These are phyloP conservation scores for Scrobipalpa costella DNA, from an alignment of 2,888 invertebrate species.

Conservation along the genomic window DNA sequence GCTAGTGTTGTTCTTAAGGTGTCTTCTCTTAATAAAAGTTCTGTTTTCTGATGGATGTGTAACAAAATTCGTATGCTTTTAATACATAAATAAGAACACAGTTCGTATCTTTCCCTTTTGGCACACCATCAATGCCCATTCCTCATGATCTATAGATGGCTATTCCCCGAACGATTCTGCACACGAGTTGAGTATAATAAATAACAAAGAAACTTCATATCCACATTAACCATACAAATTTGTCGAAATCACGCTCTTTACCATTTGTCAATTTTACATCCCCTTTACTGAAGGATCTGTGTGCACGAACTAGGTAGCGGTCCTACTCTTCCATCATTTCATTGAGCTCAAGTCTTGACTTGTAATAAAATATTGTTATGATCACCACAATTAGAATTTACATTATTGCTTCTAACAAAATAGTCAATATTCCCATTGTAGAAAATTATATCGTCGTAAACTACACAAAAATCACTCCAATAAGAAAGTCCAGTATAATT, in stretches of 20 bases:
- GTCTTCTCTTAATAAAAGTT: background rate
- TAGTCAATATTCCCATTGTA: slow-evolving; percentile 53
- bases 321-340: background rate
- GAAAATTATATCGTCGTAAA: slow-evolving; percentile 67
- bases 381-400: slow-evolving; percentile 17
- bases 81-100: background rate
- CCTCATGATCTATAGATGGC: background rate
- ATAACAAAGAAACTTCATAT: background rate
- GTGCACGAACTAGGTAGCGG: slow-evolving; percentile 1
- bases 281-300: background rate
- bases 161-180: background rate
- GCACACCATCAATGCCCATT: background rate
- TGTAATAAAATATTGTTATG: slow-evolving; percentile 18
- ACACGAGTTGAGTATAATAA: background rate
- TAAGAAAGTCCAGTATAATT: slow-evolving; percentile 72
- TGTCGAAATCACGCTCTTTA: background rate
- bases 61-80: background rate
- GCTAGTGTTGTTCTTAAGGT: background rate
- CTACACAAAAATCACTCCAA: slow-evolving; percentile 70
- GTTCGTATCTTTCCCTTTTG: background rate
- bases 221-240: background rate
- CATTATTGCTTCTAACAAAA: slow-evolving; percentile 29
- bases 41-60: background rate
- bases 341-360: slow-evolving; percentile 19
- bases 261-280: background rate